A percentile compares a stretch with the other conserved stretches of the same genome.
Conservation (phyloP, 2,113 vertebrate genomes). For the Oxygymnocypris stewartii region DNA sequence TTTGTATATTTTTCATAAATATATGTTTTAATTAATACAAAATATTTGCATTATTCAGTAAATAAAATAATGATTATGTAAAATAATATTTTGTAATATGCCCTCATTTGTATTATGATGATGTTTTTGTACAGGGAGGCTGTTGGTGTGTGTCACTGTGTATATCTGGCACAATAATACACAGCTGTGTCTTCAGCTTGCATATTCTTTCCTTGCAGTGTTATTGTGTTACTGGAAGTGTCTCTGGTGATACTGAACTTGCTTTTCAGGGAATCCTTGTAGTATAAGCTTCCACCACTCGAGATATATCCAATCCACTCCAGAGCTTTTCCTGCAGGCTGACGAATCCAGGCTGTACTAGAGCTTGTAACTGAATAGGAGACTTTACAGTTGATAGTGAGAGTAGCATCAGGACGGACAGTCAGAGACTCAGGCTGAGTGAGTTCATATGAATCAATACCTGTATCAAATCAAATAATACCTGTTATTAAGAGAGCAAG, state of each 20-base stretch:
- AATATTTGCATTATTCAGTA: no score
- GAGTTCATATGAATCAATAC: background rate
- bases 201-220: background rate
- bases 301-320: constrained; percentile 42
- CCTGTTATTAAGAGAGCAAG: background rate
- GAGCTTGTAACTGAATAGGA: constrained; percentile 37
- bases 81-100: no score
- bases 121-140: background rate
- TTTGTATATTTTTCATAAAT: no score
- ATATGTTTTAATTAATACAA: no score
- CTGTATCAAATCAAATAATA: background rate
- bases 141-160: background rate
- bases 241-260: constrained; percentile 29
- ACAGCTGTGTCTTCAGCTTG: no score
- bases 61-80: no score
- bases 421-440: background rate
- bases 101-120: no score
- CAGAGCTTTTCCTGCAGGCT: constrained; percentile 44
- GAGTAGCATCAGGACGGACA: constrained; percentile 2
- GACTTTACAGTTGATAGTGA: constrained; percentile 39
- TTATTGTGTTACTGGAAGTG: constrained; percentile 16
- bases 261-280: constrained; percentile 44
- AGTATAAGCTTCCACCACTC: accelerated
- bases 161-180: no score
- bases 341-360: constrained; percentile 37